Conservation (phyloP, 1,140 invertebrate genomes). For the Papilio aristodemus region DNA sequence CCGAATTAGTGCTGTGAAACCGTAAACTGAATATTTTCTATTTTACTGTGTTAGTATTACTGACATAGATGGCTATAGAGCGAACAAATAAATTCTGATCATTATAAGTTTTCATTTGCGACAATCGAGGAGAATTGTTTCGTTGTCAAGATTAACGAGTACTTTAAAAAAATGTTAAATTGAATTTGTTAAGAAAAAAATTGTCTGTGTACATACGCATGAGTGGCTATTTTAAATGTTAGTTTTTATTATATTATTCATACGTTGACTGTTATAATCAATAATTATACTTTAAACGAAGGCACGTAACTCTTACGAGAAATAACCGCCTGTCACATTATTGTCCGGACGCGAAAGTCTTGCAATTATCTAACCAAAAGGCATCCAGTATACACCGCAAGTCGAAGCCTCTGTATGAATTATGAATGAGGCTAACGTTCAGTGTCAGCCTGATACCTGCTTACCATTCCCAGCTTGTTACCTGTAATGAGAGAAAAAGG, state of each 20-base stretch:
- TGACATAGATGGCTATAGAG: no score
- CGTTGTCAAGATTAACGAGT: no score
- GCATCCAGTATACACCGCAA: background rate
- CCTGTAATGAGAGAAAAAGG: slow-evolving; percentile 35
- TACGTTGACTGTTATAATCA: background rate
- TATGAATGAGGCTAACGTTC: slow-evolving; percentile 19
- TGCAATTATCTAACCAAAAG: slow-evolving; percentile 30
- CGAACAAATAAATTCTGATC: no score
- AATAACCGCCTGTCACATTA: background rate
- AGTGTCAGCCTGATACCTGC: slow-evolving; percentile 9
- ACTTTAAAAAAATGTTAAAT: no score
- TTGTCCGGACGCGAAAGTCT: background rate
- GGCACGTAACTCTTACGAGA: background rate
- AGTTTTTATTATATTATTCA: background rate
- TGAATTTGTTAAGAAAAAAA: no score
- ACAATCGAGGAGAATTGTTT: no score
- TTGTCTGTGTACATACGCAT: no score
- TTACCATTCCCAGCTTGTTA: slow-evolving; percentile 23
- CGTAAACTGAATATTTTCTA: no score
- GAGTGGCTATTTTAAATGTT: no score
- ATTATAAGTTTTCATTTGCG: no score
- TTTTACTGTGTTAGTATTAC: no score
- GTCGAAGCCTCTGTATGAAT: background rate
- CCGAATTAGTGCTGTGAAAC: no score
- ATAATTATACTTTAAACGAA: background rate